phyloP scores from a whole-genome alignment of 2,113 vertebrate genomes.

The Sturnira hondurensis region DNA sequence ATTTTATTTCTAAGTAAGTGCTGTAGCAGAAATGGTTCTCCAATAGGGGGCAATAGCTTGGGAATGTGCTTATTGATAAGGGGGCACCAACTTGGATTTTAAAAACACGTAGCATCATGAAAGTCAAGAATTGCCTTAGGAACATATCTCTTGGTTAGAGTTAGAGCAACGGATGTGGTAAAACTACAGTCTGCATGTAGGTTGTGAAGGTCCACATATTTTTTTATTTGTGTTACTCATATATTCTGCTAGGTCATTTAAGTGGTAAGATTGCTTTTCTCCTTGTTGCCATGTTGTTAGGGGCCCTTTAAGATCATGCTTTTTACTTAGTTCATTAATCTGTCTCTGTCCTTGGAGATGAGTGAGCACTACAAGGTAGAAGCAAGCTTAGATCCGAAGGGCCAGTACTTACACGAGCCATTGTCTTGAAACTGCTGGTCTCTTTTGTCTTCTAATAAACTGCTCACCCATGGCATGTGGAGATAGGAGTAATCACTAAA shows the following conservation, averaged over 20 bases:
- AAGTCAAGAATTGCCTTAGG: background rate
- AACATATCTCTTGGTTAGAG: background rate
- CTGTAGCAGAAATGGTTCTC: background rate
- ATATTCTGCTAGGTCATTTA: slow-evolving; percentile 11
- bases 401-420: background rate
- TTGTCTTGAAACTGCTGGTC: background rate
- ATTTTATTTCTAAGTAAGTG: slow-evolving; percentile 16
- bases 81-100: background rate
- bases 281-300: background rate
- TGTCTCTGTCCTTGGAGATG: slow-evolving; percentile 15
- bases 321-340: slow-evolving; percentile 4
- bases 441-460: background rate
- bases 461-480: background rate
- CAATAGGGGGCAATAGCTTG: background rate
- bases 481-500: background rate
- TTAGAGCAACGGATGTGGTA: slow-evolving; percentile 1
- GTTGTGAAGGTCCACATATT: background rate
- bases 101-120: background rate
- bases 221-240: background rate
- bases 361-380: background rate
- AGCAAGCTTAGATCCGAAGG: background rate
- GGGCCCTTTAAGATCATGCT: background rate
- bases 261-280: slow-evolving; percentile 16
- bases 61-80: slow-evolving; percentile 9
- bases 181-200: background rate